These are phyloP conservation scores for Kryptolebias marmoratus DNA, from an alignment of 2,113 vertebrate species.

Conservation along the genomic window DNA sequence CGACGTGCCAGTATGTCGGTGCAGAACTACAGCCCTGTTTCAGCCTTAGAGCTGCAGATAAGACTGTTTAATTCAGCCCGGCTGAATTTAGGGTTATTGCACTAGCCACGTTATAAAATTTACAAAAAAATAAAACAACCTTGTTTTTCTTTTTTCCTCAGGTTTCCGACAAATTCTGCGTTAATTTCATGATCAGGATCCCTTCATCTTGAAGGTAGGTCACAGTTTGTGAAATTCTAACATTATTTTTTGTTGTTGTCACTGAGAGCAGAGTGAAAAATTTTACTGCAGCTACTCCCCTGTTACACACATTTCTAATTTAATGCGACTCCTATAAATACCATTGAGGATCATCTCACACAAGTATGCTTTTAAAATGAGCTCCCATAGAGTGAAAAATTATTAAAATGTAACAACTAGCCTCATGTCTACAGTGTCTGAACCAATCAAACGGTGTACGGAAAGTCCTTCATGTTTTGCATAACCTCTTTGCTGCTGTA, in stretches of 20 bases:
- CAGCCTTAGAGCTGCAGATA: conserved; percentile 4
- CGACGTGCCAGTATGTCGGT: neutral
- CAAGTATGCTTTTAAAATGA: conserved; percentile 4
- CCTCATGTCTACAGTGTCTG: conserved; percentile 32
- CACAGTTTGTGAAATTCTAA: conserved; percentile 10
- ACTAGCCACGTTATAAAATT: neutral
- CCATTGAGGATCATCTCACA: neutral
- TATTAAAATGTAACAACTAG: conserved; percentile 33
- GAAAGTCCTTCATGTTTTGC: conserved; percentile 62
- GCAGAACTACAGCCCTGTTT: neutral
- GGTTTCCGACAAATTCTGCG: conserved; percentile 49
- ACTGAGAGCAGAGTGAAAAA: conserved; percentile 9
- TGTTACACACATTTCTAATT: conserved; percentile 20
- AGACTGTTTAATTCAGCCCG: neutral
- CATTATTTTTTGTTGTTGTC: neutral
- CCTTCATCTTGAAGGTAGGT: conserved; percentile 59
- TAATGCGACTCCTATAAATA: conserved; percentile 6
- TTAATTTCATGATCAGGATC: conserved; percentile 67
- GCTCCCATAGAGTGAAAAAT: neutral
- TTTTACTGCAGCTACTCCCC: conserved; percentile 19
- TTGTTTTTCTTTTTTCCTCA: conserved; percentile 20
- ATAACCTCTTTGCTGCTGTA: conserved; percentile 74
- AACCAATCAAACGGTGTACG: conserved; percentile 39
- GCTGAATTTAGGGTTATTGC: conserved; percentile 3
- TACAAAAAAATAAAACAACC: neutral